Base-by-base conservation (phyloP, 35 echinoderm and acorn worm species). In the Apostichopus californicus region DNA sequence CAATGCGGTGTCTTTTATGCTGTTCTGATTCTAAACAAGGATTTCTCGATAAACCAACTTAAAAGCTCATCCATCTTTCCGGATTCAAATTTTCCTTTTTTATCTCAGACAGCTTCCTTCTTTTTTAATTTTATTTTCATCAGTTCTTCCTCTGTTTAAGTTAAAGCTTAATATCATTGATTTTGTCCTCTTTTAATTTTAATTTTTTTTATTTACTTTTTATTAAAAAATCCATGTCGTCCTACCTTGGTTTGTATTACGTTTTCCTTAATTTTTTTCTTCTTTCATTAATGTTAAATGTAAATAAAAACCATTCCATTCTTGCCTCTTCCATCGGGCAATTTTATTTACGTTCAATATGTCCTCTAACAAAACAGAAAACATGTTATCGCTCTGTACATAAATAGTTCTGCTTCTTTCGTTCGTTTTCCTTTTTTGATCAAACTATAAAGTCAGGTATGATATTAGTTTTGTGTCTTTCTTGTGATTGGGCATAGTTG, bases 191-290 rank as follows among this genome's bases (percentile, higher is more conserved):
- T 46, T 68, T 10, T 66, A 12, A 5, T 68, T 68, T 68, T 68
- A 68, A 68, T 10, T 0, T 25, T 25, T 68, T 68, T 46, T 14
- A 68, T 75, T 75, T 75, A 75, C 14, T 18, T n/a, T n/a, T n/a
- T n/a, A n/a, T n/a, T 6, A 2, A 20, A 14, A 75, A 20, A 22
- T 75, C 20, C 71, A 5, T 75, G 21, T 18, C 71, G 17, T 20
- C 20, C 71, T 75, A 75, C 71, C 71, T 75, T 75, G 71, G 71
- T 75, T 75, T 20, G 21, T n/a, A 75, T 75, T n/a, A 75, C 18
- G 71, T 75, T 18, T 20, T 22, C 15, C 18, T 68, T 17, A 75
- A 20, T 6, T 22, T 75, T 68, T 68, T 68, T 11, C 64, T 68
- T 75, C 17, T 75, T 75, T 20, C 71, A 18, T 75, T 75, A 18